These are phyloP conservation scores for Ormyrus rosae DNA, from an alignment of 2,888 invertebrate genomes.

Conservation along the genomic window DNA sequence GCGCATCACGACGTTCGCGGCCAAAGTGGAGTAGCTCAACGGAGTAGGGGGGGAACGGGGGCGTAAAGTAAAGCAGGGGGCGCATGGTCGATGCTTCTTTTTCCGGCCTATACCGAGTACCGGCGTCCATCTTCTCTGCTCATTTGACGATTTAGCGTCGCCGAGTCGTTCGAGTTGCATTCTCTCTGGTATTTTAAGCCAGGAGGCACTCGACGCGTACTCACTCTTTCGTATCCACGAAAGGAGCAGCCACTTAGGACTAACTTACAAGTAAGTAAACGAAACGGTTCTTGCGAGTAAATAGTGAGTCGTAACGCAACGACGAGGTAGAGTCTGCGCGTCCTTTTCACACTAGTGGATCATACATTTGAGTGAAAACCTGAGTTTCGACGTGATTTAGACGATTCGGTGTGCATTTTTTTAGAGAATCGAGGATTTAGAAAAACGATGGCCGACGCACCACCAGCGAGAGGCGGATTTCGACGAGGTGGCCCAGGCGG, in stretches of 20 bases:
- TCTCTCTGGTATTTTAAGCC: neutral
- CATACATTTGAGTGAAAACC: too few relatives aligned
- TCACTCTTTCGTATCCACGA: too few relatives aligned
- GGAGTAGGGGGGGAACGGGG: neutral
- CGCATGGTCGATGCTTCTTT: constrained; percentile 69
- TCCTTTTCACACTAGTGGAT: too few relatives aligned
- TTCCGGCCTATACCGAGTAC: constrained; percentile 63
- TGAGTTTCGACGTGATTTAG: too few relatives aligned
- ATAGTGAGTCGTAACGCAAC: too few relatives aligned
- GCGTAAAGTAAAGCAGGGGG: neutral
- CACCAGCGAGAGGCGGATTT: constrained; percentile 60
- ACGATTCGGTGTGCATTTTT: too few relatives aligned
- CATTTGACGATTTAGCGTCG: neutral
- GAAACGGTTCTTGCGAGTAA: too few relatives aligned
- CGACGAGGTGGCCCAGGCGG: constrained; percentile 67
- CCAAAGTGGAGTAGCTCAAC: neutral
- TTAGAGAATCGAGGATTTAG: too few relatives aligned
- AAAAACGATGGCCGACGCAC: constrained; percentile 62
- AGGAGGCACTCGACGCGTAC: too few relatives aligned
- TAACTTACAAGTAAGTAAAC: too few relatives aligned
- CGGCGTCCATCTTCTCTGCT: constrained; percentile 72
- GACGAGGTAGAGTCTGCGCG: too few relatives aligned
- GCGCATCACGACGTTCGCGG: neutral
- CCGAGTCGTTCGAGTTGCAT: constrained; percentile 39
- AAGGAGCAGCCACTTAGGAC: too few relatives aligned